Base-by-base conservation (phyloP, 2,797 vertebrate genomes). In the Rhyacichthys aspro region DNA sequence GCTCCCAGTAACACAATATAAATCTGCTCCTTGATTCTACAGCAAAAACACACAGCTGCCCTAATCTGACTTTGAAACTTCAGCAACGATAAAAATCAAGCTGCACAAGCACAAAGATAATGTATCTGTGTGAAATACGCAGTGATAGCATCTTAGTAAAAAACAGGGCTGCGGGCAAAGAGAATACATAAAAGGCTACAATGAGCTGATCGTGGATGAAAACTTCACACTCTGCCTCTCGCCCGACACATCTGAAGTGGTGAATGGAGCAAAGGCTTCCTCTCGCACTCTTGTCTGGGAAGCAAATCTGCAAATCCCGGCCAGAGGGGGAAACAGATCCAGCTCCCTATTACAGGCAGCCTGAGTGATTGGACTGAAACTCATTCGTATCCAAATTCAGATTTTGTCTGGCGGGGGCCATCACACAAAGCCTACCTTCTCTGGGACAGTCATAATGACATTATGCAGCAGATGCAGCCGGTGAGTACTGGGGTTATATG, bases 281-380 rank as follows among this genome's bases (percentile, higher is more conserved):
- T 59, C 76, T 68, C n/a, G 19, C 62, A 44, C 48, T 63, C 74
- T 80, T 79, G 69, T 84, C 80, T 84, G 68, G 52, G 68, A 63
- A 81, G 76, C 76, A 85, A 86, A 88, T 84, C 83, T 82, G 72
- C 70, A 80, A 89, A 90, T 85, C 81, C 74, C 73, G 74, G 85
- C 76, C 79, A 80, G 81, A 74, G 74, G 83, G 70, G 39, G 73
- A 72, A 74, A 74, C 70, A 66, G 62, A 83, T 80, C 79, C 79
- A 78, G 73, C 57, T 61, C 76, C 74, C 57, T 54, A 73, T 83
- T 79, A 81, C 63, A 58, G 70, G 28, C 37, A 76, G 76, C 64
- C 70, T 59, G 44, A 78, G 79, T 82, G 81, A 78, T 46, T 45
- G 70, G 57, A 74, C 55, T 55, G 46, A 34, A n/a, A 55, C 71